Base-by-base conservation (phyloP, 2,888 invertebrate genomes). In the Calameuta idolon region DNA sequence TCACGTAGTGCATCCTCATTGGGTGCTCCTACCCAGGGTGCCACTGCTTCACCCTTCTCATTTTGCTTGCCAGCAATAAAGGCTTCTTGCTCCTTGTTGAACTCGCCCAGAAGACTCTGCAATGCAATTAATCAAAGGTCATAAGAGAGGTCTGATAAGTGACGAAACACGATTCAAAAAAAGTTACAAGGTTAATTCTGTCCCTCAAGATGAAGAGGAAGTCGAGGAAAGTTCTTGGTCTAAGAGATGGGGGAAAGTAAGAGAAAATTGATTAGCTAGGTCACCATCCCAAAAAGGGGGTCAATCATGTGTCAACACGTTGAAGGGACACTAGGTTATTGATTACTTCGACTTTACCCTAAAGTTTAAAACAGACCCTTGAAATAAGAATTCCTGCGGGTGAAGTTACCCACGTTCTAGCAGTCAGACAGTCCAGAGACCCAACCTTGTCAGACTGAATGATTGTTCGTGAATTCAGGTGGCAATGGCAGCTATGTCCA, bases 71-170 rank as follows among this genome's bases (percentile, higher is more conserved):
- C 96, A 91, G 97, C 97, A 88, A 98, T 95, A 93, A 99, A 99
- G 75, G 98, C 97, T 87, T 98, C 98, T 92, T 99, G 98, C 91
- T 99, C 99, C 90, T 97, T 97, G 92, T 98, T 98, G 93, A 99
- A 97, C 89, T 99, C 99, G 76, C 98, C 98, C 88, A 99, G 94
- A 92, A 99, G 96, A 92, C 97, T 98, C 98, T 98, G 93, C 12
- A 93, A 92, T 83, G 83, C 87, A 76, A 77, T 74, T 74, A 74
- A 74, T 74, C 31, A 74, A 74, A 34, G 34, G 35, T 34, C 74
- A 12, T 71, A 12, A 55, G 5, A 23, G 55, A 15, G 55, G 55
- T 40, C 40, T 40, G 9, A 55, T 23, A 55, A 55, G 55, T 55
- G 55, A 55, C 9, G 23, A 9, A 9, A 2, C 23, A 23, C 23